Evolutionary conservation across 2,888 invertebrate genomes (phyloP).

Genomic region (Belgica antarctica): DNA sequence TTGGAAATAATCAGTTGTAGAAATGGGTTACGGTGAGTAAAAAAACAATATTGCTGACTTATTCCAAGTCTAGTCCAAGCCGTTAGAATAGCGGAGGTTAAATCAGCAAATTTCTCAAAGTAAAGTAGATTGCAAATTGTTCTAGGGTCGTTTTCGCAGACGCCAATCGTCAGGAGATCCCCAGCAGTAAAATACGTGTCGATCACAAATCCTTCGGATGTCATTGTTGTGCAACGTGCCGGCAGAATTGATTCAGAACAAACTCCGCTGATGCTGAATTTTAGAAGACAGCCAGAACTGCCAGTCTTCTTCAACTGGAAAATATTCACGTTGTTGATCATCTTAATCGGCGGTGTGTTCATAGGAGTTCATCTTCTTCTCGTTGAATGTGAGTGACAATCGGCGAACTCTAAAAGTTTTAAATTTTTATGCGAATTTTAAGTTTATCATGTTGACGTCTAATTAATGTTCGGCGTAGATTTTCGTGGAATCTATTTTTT

Average conservation of each 20-base stretch:
- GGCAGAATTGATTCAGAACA: no score
- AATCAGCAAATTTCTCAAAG: no score
- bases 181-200: no score
- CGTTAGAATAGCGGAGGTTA: no score
- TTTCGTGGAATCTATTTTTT: no score
- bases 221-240: no score
- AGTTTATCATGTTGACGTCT: neutral
- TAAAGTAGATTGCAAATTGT: no score
- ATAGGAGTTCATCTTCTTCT: neutral
- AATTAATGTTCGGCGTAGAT: neutral
- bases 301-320: neutral
- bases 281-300: neutral
- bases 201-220: no score
- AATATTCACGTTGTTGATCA: neutral
- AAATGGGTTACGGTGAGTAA: slow-evolving; percentile 11
- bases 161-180: no score
- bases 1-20: neutral
- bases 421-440: neutral
- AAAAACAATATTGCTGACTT: no score
- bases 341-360: neutral
- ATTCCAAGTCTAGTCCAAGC: neutral
- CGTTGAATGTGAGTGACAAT: neutral
- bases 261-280: neutral
- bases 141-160: no score
- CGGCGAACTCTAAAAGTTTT: no score